Evolutionary conservation across 2,888 invertebrate genomes (phyloP), one percentile per base, ranked within the genome.

Genomic region (Cosmia trapezina): DNA sequence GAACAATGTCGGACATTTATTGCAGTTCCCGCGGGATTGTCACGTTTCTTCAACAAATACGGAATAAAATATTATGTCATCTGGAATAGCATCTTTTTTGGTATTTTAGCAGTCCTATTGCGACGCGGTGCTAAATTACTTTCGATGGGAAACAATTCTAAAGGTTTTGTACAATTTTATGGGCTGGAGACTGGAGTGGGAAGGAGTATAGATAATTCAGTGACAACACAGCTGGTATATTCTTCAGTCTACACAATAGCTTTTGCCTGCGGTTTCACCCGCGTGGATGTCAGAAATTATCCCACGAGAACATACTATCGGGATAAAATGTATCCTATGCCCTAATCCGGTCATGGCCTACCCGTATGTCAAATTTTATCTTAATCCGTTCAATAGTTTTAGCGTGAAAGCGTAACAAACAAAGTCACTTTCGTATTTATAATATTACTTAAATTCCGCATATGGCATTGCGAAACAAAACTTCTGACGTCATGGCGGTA

Each of bases 61-160:
- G 28, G 65, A 66, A 77, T 80, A 81, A 77, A 60, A 70, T 37
- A 37, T 37, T 80, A 69, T 69, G 53, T 49, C 53, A 75, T 47
- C 28, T 62, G 62, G 14, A 41, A 33, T 70, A 70, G 22, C 28
- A 45, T 47, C 22, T 22, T 12, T 47, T 33, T 41, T 51, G 51
- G 9, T 71, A 22, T 77, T 53, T 57, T 45, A 54, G 37, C 28
- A 56, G 47, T 54, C 60, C 28, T 43, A 57, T 28, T 60, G 64
- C 37, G 49, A 37, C 37, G 54, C 28, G n/a, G 11, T 11, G 17
- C 61, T 69, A 51, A 62, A n/a, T 76, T 61, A 37, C 56, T 65
- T 19, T 49, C 8, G 11, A 61, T 43, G 33, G 49, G 4, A 45
- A 53, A 60, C n/a, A 1, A 14, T 17, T 53, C 14, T 5, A 37